Evolutionary conservation across 1,140 invertebrate genomes (phyloP), one percentile per base, ranked within the genome.

Genomic region (Glossosoma conforme): DNA sequence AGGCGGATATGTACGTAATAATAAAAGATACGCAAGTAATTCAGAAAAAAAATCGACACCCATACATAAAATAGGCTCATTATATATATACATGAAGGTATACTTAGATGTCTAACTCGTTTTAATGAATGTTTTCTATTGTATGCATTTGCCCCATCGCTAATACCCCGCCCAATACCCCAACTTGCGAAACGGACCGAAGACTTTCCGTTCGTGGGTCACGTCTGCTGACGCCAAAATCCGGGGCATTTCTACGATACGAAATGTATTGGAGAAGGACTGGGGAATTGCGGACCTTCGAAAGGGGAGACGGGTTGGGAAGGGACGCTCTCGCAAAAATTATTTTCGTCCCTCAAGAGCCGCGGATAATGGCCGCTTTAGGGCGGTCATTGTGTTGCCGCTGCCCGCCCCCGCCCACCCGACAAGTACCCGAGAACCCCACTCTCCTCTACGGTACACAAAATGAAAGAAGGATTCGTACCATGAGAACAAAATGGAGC

Each of bases 401-500:
- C 11, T 11, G 3, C 15, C 28, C 43, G 21, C 44, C 44, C 44
- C 20, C 14, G 22, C 20, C 13, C 19, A 38, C 19, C 15, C 45
- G 32, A 44, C 19, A 8, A 28, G n/a, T 6, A 28, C 24, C n/a
- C n/a, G n/a, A n/a, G n/a, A n/a, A n/a, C n/a, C n/a, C n/a, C n/a
- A n/a, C n/a, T n/a, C n/a, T n/a, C n/a, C n/a, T n/a, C n/a, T n/a
- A n/a, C n/a, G 32, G 11, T 11, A 33, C 32, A 15, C 32, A n/a
- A 33, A 33, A 33, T 33, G 15, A 33, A 13, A 4, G 3, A 33
- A 33, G n/a, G n/a, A n/a, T n/a, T n/a, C n/a, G n/a, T n/a, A n/a
- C n/a, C n/a, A 4, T 21, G 45, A 48, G 40, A 25, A 48, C 45
- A 48, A 38, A 38, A 38, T 38, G 36, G 36, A 10, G 36, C 8